Evolutionary conservation across 2,888 invertebrate genomes (phyloP).

Genomic region (Drosophila prostipennis): DNA sequence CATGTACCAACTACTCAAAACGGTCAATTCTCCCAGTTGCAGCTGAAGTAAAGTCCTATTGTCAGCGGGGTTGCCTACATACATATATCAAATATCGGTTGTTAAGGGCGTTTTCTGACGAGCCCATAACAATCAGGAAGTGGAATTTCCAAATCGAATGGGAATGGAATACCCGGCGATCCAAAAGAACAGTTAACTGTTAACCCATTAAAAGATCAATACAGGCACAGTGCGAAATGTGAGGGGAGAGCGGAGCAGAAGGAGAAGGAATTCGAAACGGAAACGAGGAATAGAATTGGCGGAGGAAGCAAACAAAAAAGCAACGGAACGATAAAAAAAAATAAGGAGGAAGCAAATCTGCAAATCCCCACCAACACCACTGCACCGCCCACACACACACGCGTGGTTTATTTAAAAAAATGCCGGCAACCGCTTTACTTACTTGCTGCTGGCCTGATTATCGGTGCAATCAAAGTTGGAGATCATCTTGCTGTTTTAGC

Average conservation of each 20-base stretch:
- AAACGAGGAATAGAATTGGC: slow-evolving; percentile 15
- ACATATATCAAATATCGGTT: slow-evolving; percentile 61
- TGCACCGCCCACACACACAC: slow-evolving; percentile 16
- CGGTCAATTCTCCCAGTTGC: slow-evolving; percentile 29
- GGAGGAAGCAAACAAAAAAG: slow-evolving; percentile 10
- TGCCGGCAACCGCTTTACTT: slow-evolving; percentile 79
- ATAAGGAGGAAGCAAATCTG: slow-evolving; percentile 18
- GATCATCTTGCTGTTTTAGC: slow-evolving; percentile 69
- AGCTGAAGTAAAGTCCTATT: slow-evolving; percentile 24
- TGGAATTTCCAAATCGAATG: slow-evolving; percentile 6
- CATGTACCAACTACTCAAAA: slow-evolving; percentile 17
- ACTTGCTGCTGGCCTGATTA: slow-evolving; percentile 88
- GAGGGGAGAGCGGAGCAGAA: slow-evolving; percentile 1
- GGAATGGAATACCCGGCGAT: not conserved
- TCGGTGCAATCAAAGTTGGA: slow-evolving; percentile 83
- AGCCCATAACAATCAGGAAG: slow-evolving; percentile 38
- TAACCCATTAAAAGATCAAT: slow-evolving; percentile 32
- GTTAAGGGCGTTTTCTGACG: slow-evolving; percentile 68
- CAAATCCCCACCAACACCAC: slow-evolving; percentile 19
- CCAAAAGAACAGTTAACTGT: slow-evolving; percentile 27
- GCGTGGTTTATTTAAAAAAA: slow-evolving; percentile 34
- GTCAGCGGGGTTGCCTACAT: slow-evolving; percentile 34
- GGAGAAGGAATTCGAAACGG: slow-evolving; percentile 16
- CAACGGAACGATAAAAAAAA: slow-evolving; percentile 9
- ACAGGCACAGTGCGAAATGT: slow-evolving; percentile 4